Conservation (phyloP, 2,888 invertebrate genomes). For the Smittia aterrima region DNA sequence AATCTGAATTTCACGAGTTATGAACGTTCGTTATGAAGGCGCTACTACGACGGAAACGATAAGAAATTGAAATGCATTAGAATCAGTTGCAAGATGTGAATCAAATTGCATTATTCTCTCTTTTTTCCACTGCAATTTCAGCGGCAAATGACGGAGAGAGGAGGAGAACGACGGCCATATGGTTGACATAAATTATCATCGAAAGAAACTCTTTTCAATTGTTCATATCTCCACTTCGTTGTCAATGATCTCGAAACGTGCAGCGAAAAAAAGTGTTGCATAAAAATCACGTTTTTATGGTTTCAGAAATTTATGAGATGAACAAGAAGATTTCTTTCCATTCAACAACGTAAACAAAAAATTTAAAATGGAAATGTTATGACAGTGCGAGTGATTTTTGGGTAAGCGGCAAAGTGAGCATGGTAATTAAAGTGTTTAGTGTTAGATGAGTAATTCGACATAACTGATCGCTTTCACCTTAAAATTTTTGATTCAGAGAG, state of each 20-base stretch:
- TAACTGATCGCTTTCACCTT: too few species aligned
- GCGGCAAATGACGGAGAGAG: background rate
- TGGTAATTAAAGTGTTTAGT: too few species aligned
- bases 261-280: conserved; percentile 5
- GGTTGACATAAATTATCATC: conserved; percentile 21
- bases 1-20: background rate
- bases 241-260: conserved; percentile 24
- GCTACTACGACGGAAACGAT: background rate
- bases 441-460: too few species aligned
- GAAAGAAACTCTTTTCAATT: background rate
- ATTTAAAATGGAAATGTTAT: background rate
- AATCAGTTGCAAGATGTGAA: conserved; percentile 12
- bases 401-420: too few species aligned
- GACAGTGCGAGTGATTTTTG: background rate
- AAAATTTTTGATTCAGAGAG: too few species aligned
- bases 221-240: conserved; percentile 16
- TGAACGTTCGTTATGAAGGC: background rate
- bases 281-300: conserved; percentile 17
- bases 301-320: background rate
- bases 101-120: background rate
- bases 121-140: background rate
- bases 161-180: background rate
- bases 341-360: background rate
- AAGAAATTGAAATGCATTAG: conserved; percentile 23
- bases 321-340: background rate